phyloP scores from a whole-genome alignment of 2,888 invertebrate species.

The Uloborus plumipes region DNA sequence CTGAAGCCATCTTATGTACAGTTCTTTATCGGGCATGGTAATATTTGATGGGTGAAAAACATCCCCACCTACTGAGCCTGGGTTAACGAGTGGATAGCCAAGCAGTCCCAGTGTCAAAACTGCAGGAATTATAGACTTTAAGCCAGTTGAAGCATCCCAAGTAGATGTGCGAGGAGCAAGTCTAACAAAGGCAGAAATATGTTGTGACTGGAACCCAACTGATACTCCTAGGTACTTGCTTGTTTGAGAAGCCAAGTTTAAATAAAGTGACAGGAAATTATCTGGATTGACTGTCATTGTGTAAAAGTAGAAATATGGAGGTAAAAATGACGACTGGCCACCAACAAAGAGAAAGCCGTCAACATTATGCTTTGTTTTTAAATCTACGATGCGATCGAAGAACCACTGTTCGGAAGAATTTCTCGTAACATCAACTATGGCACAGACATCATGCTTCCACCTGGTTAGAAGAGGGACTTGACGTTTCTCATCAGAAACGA shows the following conservation, averaged over 20 bases:
- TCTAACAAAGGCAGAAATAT: constrained; percentile 87
- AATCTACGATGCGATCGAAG: constrained; percentile 79
- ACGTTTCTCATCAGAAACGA: constrained; percentile 66
- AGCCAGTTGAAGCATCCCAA: constrained; percentile 80
- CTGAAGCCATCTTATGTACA: constrained; percentile 92
- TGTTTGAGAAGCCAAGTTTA: constrained; percentile 67
- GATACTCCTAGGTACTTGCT: constrained; percentile 82
- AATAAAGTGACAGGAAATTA: constrained; percentile 78
- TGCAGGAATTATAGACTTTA: constrained; percentile 86
- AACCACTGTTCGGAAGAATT: constrained; percentile 86
- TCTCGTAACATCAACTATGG: constrained; percentile 89
- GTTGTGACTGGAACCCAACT: constrained; percentile 84
- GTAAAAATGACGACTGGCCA: constrained; percentile 88
- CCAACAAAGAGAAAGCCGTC: constrained; percentile 87
- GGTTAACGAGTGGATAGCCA: constrained; percentile 93
- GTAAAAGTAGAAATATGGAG: constrained; percentile 82
- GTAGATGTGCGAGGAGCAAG: constrained; percentile 87
- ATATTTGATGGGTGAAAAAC: constrained; percentile 68
- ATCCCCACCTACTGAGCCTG: constrained; percentile 94
- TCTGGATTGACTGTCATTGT: constrained; percentile 84
- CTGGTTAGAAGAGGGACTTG: constrained; percentile 81
- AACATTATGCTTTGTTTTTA: constrained; percentile 82
- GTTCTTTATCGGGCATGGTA: constrained; percentile 81
- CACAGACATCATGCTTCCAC: constrained; percentile 83
- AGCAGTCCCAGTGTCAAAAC: constrained; percentile 88